Evolutionary conservation across 2,888 invertebrate genomes (phyloP).

Genomic region (Corbicula japonica): DNA sequence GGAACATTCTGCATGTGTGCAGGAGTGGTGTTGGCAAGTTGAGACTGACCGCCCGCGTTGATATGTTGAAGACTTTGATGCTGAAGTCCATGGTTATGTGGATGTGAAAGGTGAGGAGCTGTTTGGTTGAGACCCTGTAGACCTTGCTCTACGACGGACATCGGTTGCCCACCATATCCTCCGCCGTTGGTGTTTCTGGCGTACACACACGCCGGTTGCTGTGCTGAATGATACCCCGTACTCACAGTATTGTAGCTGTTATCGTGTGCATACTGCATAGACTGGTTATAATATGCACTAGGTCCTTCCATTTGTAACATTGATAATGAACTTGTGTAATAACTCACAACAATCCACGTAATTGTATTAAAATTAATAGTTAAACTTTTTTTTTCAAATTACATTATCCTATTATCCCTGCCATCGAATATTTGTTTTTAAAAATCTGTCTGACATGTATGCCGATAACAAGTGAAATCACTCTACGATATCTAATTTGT

Average conservation of each 20-base stretch:
- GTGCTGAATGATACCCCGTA: constrained; percentile 56
- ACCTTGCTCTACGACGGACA: constrained; percentile 81
- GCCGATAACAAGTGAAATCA: no score
- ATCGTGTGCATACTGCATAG: constrained; percentile 74
- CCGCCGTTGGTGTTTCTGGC: constrained; percentile 67
- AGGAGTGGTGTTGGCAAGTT: constrained; percentile 72
- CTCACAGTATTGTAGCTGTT: constrained; percentile 61
- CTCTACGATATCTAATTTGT: no score
- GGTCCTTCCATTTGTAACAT: constrained; percentile 77
- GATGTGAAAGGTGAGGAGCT: constrained; percentile 51
- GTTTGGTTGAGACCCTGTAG: constrained; percentile 56
- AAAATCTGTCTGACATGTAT: no score
- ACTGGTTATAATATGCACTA: constrained; percentile 75
- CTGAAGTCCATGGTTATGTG: constrained; percentile 57
- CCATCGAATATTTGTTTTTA: not conserved
- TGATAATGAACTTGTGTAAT: constrained; percentile 24
- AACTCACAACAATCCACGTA: not conserved
- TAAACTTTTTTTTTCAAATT: constrained; percentile 1
- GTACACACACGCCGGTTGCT: constrained; percentile 76
- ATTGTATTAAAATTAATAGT: constrained; percentile 2
- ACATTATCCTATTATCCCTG: not conserved
- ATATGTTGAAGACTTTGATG: constrained; percentile 44
- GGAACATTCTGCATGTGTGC: constrained; percentile 75
- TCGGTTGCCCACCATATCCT: constrained; percentile 79
- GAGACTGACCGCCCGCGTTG: constrained; percentile 51